A percentile compares a stretch with the other conserved stretches of the same genome.
These are phyloP conservation scores for Gambusia affinis DNA, from an alignment of 2,113 vertebrate species.

Conservation along the genomic window DNA sequence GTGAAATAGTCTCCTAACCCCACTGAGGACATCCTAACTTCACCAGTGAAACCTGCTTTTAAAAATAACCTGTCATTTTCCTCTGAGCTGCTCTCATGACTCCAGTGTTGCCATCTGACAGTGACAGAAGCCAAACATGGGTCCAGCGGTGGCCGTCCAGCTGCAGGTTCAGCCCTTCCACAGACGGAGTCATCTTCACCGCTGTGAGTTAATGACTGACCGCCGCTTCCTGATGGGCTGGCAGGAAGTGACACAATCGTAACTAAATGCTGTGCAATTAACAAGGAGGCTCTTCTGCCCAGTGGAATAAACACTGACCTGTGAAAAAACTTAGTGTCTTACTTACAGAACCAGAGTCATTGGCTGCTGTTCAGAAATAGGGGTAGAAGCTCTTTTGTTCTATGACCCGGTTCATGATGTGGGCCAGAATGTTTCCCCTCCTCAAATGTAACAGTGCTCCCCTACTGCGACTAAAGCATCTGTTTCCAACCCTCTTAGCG, in stretches of 20 bases:
- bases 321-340: neutral
- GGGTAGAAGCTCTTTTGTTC: conserved; percentile 4
- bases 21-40: too few relatives aligned
- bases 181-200: neutral
- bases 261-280: neutral
- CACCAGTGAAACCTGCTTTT: too few relatives aligned
- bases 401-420: conserved; percentile 26
- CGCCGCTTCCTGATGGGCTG: neutral
- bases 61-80: neutral
- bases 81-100: neutral
- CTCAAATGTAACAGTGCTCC: conserved; percentile 8
- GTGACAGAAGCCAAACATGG: neutral
- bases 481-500: conserved; percentile 39
- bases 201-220: neutral
- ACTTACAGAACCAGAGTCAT: conserved; percentile 12
- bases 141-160: neutral
- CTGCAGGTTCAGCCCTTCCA: neutral
- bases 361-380: neutral
- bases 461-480: conserved; percentile 29
- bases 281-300: neutral
- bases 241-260: neutral
- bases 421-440: conserved; percentile 3
- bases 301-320: conserved; percentile 1
- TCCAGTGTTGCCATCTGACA: neutral
- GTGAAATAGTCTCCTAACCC: too few relatives aligned